Percentiles rank a stretch among this genome's conserved stretches.
Evolutionary conservation across 2,797 vertebrate species (phyloP).

Genomic region (Adrianichthys oophorus): DNA sequence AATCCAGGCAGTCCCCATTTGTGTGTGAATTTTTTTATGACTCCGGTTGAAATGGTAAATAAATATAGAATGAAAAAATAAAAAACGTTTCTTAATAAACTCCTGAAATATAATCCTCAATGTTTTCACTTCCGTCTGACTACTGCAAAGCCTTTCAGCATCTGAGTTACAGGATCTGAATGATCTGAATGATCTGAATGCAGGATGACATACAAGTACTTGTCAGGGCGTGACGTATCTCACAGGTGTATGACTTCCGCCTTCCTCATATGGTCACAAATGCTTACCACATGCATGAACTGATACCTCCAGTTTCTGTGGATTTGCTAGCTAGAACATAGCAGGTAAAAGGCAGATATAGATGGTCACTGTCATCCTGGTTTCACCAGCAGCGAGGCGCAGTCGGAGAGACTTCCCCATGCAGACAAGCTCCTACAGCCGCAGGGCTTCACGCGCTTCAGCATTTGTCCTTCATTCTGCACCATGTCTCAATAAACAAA

Average conservation of each 20-base stretch:
- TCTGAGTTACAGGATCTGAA: conserved; percentile 3
- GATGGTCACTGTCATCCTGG: no score
- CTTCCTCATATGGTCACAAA: conserved; percentile 53
- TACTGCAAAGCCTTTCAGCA: background rate
- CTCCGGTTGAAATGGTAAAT: background rate
- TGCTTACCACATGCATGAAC: conserved; percentile 8
- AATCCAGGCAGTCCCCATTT: conserved; percentile 56
- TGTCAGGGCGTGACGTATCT: conserved; percentile 56
- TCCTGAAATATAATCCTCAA: conserved; percentile 10
- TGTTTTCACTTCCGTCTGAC: background rate
- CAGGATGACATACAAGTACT: conserved; percentile 55
- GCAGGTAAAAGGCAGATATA: background rate
- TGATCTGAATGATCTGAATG: conserved; percentile 1
- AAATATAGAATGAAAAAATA: no score
- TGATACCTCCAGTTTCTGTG: conserved; percentile 38
- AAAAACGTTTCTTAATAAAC: accelerated
- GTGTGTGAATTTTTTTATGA: background rate
- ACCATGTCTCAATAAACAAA: no score
- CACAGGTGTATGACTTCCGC: conserved; percentile 59
- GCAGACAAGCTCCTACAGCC: no score
- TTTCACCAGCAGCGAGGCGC: no score
- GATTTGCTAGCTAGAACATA: conserved; percentile 5
- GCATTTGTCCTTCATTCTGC: no score
- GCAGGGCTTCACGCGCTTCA: no score
- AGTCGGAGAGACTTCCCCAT: no score